Evolutionary conservation across 1,140 invertebrate genomes (phyloP).

Genomic region (Thaumetopoea pityocampa): DNA sequence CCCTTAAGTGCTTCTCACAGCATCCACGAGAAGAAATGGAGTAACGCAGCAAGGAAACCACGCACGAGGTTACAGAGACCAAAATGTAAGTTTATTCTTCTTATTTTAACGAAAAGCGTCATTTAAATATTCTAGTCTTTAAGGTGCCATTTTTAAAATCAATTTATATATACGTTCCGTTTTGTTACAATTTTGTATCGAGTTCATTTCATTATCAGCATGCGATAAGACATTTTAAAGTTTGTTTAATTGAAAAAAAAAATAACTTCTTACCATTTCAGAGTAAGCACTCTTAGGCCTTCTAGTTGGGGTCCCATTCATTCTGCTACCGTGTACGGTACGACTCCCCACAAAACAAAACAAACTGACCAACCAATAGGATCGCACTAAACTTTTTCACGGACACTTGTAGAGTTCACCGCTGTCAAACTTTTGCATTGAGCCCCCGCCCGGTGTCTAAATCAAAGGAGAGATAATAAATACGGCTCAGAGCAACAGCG

Average conservation of each 20-base stretch:
- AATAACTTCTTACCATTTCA: constrained; percentile 45
- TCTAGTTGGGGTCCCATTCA: constrained; percentile 66
- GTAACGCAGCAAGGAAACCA: no score
- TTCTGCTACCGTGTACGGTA: constrained; percentile 35
- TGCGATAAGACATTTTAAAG: neutral
- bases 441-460: constrained; percentile 13
- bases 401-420: constrained; percentile 66
- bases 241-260: neutral
- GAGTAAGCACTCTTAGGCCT: constrained; percentile 66
- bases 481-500: no score
- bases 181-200: neutral
- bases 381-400: constrained; percentile 66
- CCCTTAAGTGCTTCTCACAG: no score
- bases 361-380: constrained; percentile 41
- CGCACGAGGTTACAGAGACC: no score
- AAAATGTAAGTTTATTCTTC: no score
- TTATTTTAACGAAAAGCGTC: no score
- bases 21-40: no score
- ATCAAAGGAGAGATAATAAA: no score
- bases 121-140: no score
- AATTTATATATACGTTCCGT: no score
- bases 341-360: constrained; percentile 34
- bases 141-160: no score
- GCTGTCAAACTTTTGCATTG: constrained; percentile 56
- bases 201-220: neutral